Conservation (phyloP, 1,140 invertebrate genomes). For the Saccostrea cuccullata region DNA sequence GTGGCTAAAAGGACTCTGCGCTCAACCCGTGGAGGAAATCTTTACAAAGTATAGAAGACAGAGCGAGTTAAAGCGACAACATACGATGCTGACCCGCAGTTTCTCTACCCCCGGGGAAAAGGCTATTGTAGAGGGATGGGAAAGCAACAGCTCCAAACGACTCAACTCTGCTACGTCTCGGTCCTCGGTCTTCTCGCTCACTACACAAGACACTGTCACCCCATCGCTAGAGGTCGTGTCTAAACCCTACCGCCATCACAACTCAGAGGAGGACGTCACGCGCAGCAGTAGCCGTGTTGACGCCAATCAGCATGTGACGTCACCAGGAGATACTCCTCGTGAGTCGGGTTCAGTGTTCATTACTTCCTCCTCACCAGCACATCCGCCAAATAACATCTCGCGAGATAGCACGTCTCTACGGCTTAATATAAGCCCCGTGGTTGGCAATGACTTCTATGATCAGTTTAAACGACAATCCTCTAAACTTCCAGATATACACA, state of each 20-base stretch:
- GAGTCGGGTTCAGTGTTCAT: slow-evolving; percentile 20
- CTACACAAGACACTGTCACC: slow-evolving; percentile 42
- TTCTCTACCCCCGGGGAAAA: slow-evolving; percentile 50
- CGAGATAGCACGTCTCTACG: neutral
- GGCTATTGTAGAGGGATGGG: slow-evolving; percentile 53
- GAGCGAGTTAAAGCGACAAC: slow-evolving; percentile 42
- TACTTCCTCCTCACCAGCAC: neutral
- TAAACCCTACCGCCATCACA: slow-evolving; percentile 37
- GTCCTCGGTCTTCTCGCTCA: neutral
- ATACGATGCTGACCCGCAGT: slow-evolving; percentile 8
- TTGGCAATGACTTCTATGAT: slow-evolving; percentile 49
- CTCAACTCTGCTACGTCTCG: slow-evolving; percentile 47
- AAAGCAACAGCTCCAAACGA: slow-evolving; percentile 46
- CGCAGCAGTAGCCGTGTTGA: slow-evolving; percentile 45
- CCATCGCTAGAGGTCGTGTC: slow-evolving; percentile 50
- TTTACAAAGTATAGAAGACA: slow-evolving; percentile 53
- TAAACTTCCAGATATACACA: slow-evolving; percentile 52
- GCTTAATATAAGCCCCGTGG: slow-evolving; percentile 35
- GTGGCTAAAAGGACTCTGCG: slow-evolving; percentile 49
- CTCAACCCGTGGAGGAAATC: slow-evolving; percentile 56
- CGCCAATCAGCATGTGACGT: slow-evolving; percentile 28
- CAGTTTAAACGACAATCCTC: slow-evolving; percentile 48
- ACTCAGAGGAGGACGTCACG: neutral
- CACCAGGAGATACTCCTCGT: slow-evolving; percentile 32
- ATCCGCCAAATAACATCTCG: neutral